Base-by-base conservation (phyloP, 2,888 invertebrate genomes). In the Nephrotoma guestfalica region DNA sequence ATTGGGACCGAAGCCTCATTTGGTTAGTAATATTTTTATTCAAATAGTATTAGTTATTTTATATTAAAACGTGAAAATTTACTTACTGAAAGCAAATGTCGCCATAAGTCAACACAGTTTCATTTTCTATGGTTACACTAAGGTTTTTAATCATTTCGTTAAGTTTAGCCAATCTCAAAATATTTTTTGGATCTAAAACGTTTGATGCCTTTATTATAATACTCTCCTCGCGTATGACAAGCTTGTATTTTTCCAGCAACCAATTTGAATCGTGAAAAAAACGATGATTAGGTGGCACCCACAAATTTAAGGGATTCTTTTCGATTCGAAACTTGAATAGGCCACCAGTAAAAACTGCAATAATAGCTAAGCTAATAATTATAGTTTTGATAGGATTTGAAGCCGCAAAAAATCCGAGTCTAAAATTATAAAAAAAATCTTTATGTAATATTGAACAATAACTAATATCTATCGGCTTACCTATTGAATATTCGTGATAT, bases 231-330 rank as follows among this genome's bases (percentile, higher is more conserved):
- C 95, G 92, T 89, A 94, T 93, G 9, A 93, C 94, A 86, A 93
- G 93, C 87, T 94, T 93, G 90, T 95, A 94, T 87, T 93, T 94
- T 15, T 93, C 91, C 89, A 95, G 93, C 87, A 95, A 92, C 95
- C 96, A 96, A 89, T 95, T 93, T 4, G 96, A 95, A 88, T 96
- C 95, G 88, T 91, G 90, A 71, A 93, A 93, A 90, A 95, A 96
- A 87, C 94, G 93, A 71, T 30, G 18, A 71, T 30, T 71, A 30
- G 57, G 87, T 86, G 88, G 88, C 30, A 96, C 94, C 96, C 96
- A 96, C 88, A 96, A 91, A 89, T 94, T 95, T 89, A 96, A 91
- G 0, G 96, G 96, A 91, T 95, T 94, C 89, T 94, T 95, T 91
- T 96, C 96, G 90, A 94, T 94, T 87, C 93, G 93, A 90, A 96